Evolutionary conservation across 2,113 vertebrate genomes (phyloP).

Genomic region (Microtus montanus): DNA sequence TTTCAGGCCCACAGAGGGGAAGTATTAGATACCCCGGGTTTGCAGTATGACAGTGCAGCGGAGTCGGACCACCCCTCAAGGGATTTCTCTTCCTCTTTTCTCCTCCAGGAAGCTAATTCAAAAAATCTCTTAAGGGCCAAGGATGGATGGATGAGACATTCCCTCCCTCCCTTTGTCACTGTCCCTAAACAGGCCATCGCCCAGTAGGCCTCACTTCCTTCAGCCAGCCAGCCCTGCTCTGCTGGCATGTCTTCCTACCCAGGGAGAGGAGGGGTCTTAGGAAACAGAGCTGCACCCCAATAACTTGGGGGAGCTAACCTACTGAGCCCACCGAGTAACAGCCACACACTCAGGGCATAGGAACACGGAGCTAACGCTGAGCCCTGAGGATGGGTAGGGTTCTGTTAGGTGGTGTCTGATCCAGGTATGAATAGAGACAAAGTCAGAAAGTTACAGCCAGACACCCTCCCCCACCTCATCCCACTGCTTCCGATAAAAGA

Average conservation of each 20-base stretch:
- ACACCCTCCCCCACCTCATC: not conserved
- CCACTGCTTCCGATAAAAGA: not conserved
- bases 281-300: not conserved
- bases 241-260: not conserved
- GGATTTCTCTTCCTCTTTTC: constrained; percentile 69
- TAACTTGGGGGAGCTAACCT: not conserved
- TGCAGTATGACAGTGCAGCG: constrained; percentile 53
- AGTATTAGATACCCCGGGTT: constrained; percentile 42
- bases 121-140: not conserved
- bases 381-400: too few relatives aligned
- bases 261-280: not conserved
- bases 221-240: not conserved
- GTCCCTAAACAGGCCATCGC: not conserved
- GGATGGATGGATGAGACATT: not conserved
- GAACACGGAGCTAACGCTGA: not conserved
- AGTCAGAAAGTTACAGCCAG: not conserved
- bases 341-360: not conserved
- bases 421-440: not conserved
- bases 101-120: constrained; percentile 18
- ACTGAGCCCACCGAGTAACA: not conserved
- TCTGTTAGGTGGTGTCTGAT: not conserved
- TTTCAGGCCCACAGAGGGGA: constrained; percentile 40
- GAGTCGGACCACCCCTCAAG: not conserved
- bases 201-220: not conserved
- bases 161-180: not conserved